phyloP scores from a whole-genome alignment of 2,888 invertebrate species.

The Stenodera caucasica region DNA sequence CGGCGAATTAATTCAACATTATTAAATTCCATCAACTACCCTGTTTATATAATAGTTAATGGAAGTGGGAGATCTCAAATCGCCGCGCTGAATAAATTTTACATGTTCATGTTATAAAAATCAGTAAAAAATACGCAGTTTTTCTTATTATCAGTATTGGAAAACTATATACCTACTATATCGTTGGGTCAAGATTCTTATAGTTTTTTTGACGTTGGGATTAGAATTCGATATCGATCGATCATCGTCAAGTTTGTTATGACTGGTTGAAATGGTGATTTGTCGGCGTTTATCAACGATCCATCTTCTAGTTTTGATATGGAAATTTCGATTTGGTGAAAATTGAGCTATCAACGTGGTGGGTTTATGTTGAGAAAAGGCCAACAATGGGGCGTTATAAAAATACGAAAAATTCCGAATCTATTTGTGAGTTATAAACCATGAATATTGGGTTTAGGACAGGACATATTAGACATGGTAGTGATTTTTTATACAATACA shows the following conservation, averaged over 20 bases:
- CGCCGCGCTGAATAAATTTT: no score
- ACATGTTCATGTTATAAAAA: no score
- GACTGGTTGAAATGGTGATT: background rate
- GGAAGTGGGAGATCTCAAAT: no score
- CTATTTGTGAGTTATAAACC: slow-evolving; percentile 40
- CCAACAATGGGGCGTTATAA: slow-evolving; percentile 36
- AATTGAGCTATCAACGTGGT: background rate
- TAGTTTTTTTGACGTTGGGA: no score
- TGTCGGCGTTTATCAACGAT: background rate
- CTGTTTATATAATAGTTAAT: background rate
- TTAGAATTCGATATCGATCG: background rate
- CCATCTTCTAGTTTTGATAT: background rate
- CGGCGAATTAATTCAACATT: slow-evolving; percentile 13
- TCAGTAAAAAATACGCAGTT: no score
- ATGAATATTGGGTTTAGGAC: slow-evolving; percentile 42
- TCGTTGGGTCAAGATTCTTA: no score
- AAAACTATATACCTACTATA: no score
- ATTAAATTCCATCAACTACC: slow-evolving; percentile 16
- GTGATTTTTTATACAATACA: slow-evolving; percentile 35
- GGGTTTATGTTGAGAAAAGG: slow-evolving; percentile 11
- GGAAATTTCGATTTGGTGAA: background rate
- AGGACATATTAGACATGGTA: slow-evolving; percentile 40
- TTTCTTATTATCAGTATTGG: no score
- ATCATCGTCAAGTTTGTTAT: slow-evolving; percentile 4
- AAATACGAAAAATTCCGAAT: slow-evolving; percentile 33